Base-by-base conservation (phyloP, 1,140 invertebrate genomes). In the Elymnias hypermnestra region DNA sequence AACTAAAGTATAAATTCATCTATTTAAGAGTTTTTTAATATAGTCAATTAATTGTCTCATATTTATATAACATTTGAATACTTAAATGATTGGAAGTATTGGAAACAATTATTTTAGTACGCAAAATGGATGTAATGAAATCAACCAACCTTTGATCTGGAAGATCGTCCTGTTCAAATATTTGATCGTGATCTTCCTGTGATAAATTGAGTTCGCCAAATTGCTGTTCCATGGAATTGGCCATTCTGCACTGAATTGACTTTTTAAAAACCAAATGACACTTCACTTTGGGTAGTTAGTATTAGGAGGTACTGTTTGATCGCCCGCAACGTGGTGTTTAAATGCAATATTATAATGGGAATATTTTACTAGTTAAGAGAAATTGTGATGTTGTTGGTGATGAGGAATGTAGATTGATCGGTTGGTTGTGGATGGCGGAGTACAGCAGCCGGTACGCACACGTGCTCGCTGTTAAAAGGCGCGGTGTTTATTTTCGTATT, bases 181-280 rank as follows among this genome's bases (percentile, higher is more conserved):
- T 75, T 68, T 84, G 77, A 63, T 84, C 81, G 53, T 84, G 75
- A 40, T 84, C 77, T 50, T 84, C 81, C 42, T 77, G 79, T 21
- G 79, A 82, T 9, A 84, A 63, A 59, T 61, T 76, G 17, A 84
- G 63, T 31, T 78, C 77, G 41, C 68, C 72, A 62, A 83, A 84
- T 39, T 84, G 77, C 53, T 84, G 75, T 37, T 82, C 81, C 68
- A 84, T 33, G 8, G 75, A 78, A 53, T 82, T 79, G 39, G 79
- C 67, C 79, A 83, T 83, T 69, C 67, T 37, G 19, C 75, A 81
- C 67, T 69, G n/a, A n/a, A 41, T 60, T 43, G 45, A 28, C 13
- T 42, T 22, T 28, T 10, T 42, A 50, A 23, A 54, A 58, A 53
- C 51, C 43, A 55, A 55, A 38, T 37, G 25, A 59, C 59, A 56